Base-by-base conservation (phyloP, 2,113 vertebrate genomes). In the Pyxicephalus adspersus region DNA sequence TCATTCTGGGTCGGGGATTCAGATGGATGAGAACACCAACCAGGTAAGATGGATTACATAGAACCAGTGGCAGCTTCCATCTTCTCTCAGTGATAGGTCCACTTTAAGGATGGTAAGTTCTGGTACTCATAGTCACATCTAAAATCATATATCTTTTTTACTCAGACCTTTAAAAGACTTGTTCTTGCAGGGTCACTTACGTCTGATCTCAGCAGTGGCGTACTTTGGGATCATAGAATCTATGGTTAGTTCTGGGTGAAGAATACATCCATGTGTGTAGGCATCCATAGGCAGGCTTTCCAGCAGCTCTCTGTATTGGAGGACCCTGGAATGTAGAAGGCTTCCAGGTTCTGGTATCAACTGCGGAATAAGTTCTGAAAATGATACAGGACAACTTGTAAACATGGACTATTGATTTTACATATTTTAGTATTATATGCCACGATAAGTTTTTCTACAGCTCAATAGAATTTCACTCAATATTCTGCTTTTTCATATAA, bases 201-300 rank as follows among this genome's bases (percentile, higher is more conserved):
- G 95, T 89, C 98, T 97, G 92, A 99, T 99, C 94, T 99, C 98
- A 77, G 96, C 95, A 29, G 97, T 99, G 91, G 98, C 98, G 74
- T 99, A 99, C 95, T 99, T 99, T 94, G 98, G 98, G 92, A 99
- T 99, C 98, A 99, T 98, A 88, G 98, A 99, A 93, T 99, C 98
- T 0, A 92, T 95, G 89, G 98, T 99, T 91, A 99, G 96, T 90
- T 99, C 98, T 0, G 98, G 98, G 83, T 99, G 98, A 84, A 99
- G 96, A 91, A 99, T 99, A 90, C 98, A 99, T 90, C 98, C 98
- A 2, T 99, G 98, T 0, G 98, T 99, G 94, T 99, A 99, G 80
- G 96, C 98, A 0, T 99, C 98, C 98, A 99, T 99, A 85, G 98
- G 98, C 60, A 99, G 91, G 0, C 93, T 95, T 29, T 99, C 98